Percentiles rank a stretch among this genome's conserved stretches.
Conservation (phyloP, 2,797 vertebrate species). For the Lutjanus argentimaculatus region DNA sequence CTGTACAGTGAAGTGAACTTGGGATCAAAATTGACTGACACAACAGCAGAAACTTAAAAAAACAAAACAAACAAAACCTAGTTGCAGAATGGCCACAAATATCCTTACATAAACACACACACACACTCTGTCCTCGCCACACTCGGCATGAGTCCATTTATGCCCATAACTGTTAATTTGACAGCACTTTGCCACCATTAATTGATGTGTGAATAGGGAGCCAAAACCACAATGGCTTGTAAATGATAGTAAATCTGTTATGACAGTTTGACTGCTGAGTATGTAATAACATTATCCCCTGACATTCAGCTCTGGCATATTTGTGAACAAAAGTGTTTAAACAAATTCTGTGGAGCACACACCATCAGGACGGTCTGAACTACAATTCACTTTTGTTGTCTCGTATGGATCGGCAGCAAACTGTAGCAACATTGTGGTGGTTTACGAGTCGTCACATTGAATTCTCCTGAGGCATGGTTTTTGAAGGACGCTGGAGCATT, state of each 20-base stretch:
- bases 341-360: not conserved
- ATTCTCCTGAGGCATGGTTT: not conserved
- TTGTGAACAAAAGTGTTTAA: conserved; percentile 8
- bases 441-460: not conserved
- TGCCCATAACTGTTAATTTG: conserved; percentile 10
- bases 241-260: conserved; percentile 11
- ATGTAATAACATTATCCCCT: conserved; percentile 4
- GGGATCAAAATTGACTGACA: not conserved
- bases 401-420: not conserved
- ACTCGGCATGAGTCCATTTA: not conserved
- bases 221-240: conserved; percentile 1
- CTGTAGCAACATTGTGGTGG: not conserved
- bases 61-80: not conserved
- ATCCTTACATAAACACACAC: not conserved
- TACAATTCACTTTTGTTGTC: not conserved
- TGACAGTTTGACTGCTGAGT: conserved; percentile 33
- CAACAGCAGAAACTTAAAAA: not conserved
- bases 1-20: not conserved
- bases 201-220: conserved; percentile 1
- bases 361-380: not conserved
- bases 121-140: not conserved
- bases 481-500: conserved; percentile 10
- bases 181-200: not conserved
- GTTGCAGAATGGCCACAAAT: not conserved
- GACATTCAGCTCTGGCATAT: not conserved